These are phyloP conservation scores for Strigamia maritima DNA, from an alignment of 2,888 invertebrate genomes.

Conservation along the genomic window DNA sequence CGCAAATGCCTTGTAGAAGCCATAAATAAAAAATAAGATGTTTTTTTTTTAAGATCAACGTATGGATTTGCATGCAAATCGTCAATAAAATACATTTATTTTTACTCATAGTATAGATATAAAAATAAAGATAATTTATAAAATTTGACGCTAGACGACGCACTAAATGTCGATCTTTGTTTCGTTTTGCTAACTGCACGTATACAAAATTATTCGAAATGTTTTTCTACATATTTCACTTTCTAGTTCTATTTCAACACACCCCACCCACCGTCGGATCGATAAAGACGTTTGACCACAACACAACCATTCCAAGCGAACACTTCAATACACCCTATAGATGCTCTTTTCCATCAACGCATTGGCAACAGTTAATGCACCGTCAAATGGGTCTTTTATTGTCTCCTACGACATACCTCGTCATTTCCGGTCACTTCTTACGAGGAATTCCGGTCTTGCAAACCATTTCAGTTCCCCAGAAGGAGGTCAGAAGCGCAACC, in stretches of 20 bases:
- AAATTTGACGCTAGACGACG: no score
- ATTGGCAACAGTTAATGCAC: constrained; percentile 32
- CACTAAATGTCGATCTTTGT: no score
- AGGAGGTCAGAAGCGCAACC: not conserved
- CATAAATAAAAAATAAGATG: no score
- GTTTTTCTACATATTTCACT: not conserved
- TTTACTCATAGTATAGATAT: no score
- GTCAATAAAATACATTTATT: no score
- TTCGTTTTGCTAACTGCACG: no score
- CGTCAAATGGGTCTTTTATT: constrained; percentile 32
- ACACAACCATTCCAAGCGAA: constrained; percentile 12
- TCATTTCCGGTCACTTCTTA: constrained; percentile 34
- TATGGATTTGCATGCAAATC: no score
- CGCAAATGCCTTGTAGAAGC: no score
- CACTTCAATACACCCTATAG: constrained; percentile 19
- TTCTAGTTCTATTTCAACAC: not conserved
- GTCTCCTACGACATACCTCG: constrained; percentile 23
- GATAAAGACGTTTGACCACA: constrained; percentile 26
- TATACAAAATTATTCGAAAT: no score
- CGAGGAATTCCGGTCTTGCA: constrained; percentile 19
- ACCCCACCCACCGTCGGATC: not conserved
- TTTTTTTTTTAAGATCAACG: no score
- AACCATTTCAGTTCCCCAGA: not conserved
- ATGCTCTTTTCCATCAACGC: constrained; percentile 32
- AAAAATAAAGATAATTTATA: no score